These are phyloP conservation scores for Cygnus atratus DNA, from an alignment of 2,113 vertebrate species.

Conservation along the genomic window DNA sequence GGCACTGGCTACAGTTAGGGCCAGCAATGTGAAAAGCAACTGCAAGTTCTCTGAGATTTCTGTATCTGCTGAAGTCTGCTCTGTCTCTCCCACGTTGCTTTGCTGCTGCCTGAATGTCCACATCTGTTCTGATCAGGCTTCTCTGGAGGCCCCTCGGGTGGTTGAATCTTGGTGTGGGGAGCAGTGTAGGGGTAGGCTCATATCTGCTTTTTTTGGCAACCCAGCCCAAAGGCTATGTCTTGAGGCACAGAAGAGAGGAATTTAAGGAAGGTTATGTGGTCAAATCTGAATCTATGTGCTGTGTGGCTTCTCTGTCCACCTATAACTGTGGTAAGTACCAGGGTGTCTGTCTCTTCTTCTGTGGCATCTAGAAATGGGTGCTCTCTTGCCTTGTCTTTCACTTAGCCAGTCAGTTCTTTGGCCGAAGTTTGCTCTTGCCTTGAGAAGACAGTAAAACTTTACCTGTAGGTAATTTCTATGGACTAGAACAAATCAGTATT, in stretches of 20 bases:
- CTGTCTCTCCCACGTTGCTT: no score
- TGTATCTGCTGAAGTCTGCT: background rate
- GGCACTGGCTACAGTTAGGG: background rate
- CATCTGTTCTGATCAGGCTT: background rate
- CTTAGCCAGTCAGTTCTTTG: background rate
- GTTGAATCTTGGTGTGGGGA: no score
- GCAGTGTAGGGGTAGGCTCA: background rate
- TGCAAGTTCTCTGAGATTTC: background rate
- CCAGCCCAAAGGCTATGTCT: background rate
- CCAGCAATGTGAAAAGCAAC: background rate
- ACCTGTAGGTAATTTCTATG: background rate
- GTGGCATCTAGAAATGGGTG: background rate
- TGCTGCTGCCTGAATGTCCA: background rate
- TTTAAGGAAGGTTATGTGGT: background rate
- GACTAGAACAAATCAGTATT: background rate
- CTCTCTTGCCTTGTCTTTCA: background rate
- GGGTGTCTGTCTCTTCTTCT: background rate
- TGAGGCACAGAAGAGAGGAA: background rate
- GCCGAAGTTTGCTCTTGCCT: background rate
- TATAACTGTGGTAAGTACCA: background rate
- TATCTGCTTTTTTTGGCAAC: background rate
- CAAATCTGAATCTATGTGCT: background rate
- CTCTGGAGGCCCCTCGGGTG: background rate
- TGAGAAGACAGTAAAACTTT: background rate
- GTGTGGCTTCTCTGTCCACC: background rate